phyloP scores from a whole-genome alignment of 1,140 invertebrate genomes.

The fruit fly (Drosophila melanogaster) region Release_6_plus_ISO1_MT NT_037436.4:5691501-5692000 shows the following conservation, averaged over 20 bases:
- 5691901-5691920: constrained; percentile 35
- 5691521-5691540: constrained; percentile 4
- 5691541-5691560: constrained; percentile 19
- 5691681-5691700: constrained; percentile 33
- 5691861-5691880: constrained; percentile 83
- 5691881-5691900: constrained; percentile 70
- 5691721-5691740: constrained; percentile 65
- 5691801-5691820: constrained; percentile 28
- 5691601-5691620: constrained; percentile 24
- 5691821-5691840: constrained; percentile 25
- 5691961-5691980: constrained; percentile 43
- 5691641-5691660: constrained; percentile 20
- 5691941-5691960: constrained; percentile 26
- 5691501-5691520: constrained; percentile 58
- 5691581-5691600: constrained; percentile 19
- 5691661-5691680: constrained; percentile 22
- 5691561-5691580: constrained; percentile 7
- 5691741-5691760: constrained; percentile 29
- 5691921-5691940: constrained; percentile 33
- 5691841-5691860: constrained; percentile 69
- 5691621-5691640: constrained; percentile 24
- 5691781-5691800: constrained; percentile 26
- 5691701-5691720: constrained; percentile 9
- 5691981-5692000: constrained; percentile 61
- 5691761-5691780: constrained; percentile 23